Evolutionary conservation across 2,888 invertebrate genomes (phyloP), one percentile per base, ranked within the genome.

Genomic region (Lasioglossum lativentre): DNA sequence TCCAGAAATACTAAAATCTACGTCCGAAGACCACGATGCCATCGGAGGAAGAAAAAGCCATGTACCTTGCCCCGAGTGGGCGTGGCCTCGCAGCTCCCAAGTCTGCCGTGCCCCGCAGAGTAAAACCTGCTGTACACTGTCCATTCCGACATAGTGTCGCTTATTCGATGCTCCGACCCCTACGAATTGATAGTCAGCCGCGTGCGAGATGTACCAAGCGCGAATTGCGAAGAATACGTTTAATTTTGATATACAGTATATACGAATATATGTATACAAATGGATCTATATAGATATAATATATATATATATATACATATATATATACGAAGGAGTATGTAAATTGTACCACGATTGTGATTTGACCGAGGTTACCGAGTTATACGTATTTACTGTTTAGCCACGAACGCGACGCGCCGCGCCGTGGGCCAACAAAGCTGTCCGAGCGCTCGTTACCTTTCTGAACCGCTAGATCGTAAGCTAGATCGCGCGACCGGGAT

Each of bases 341-440:
- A 87, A 90, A 89, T 84, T 80, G 76, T 90, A 89, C 89, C 91
- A 93, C 93, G 94, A 95, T 94, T 94, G 94, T 94, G 95, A 94
- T 95, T 94, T 94, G 92, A 93, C 93, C 93, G 93, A 94, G 94
- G 95, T 95, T 95, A 95, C 95, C 94, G 93, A 94, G 93, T 93
- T 93, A 93, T 93, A 93, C 93, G 93, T 93, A 93, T 82, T 86
- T 82, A 90, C 78, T 77, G 85, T 85, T 80, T 90, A 89, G 83
- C 88, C 82, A 84, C 68, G 81, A 82, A 83, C 83, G 85, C 89
- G 88, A 82, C 90, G 91, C 89, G 86, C 78, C 68, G 78, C 90
- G 91, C 89, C 87, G 80, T 74, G 78, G 76, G 87, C 87, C 88
- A 89, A 88, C 80, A 82, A 88, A 87, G 89, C 88, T 88, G 75